Percentiles rank a stretch among this genome's conserved stretches.
These are phyloP conservation scores for Clunio marinus DNA, from an alignment of 2,888 invertebrate species.

Conservation along the genomic window DNA sequence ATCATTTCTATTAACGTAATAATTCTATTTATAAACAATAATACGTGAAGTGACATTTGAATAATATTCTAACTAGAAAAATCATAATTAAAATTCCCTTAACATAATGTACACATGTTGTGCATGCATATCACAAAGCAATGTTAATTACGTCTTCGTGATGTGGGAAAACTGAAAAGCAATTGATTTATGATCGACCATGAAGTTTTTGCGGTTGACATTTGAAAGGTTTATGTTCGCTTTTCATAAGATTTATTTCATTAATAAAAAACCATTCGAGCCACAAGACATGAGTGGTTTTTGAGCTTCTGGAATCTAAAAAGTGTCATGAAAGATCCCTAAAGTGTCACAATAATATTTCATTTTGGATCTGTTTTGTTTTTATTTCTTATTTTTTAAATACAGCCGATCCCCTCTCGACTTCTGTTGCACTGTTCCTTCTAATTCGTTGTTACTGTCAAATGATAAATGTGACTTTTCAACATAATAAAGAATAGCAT, in stretches of 20 bases:
- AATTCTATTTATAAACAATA: slow-evolving; percentile 8
- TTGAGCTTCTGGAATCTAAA: slow-evolving; percentile 18
- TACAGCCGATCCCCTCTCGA: slow-evolving; percentile 1
- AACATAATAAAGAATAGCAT: neutral
- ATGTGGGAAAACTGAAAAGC: slow-evolving; percentile 9
- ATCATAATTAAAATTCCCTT: slow-evolving; percentile 22
- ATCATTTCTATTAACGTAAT: slow-evolving; percentile 25
- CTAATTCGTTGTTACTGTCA: neutral
- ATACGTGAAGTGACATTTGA: slow-evolving; percentile 1
- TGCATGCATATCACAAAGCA: neutral
- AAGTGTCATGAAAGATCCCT: neutral
- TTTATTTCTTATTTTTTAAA: neutral
- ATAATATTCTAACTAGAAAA: neutral
- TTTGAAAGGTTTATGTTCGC: slow-evolving; percentile 5
- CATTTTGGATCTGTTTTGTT: neutral
- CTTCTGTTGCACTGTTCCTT: neutral
- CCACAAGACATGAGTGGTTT: neutral
- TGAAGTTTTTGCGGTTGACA: slow-evolving; percentile 16
- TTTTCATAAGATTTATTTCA: slow-evolving; percentile 20
- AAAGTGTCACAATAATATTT: slow-evolving; percentile 21
- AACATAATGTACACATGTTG: neutral
- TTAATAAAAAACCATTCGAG: slow-evolving; percentile 15
- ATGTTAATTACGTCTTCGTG: neutral
- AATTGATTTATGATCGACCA: slow-evolving; percentile 14
- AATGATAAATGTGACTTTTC: neutral